Evolutionary conservation across 2,113 vertebrate genomes (phyloP), one percentile per base, ranked within the genome.

Genomic region (Capreolus pygargus): DNA sequence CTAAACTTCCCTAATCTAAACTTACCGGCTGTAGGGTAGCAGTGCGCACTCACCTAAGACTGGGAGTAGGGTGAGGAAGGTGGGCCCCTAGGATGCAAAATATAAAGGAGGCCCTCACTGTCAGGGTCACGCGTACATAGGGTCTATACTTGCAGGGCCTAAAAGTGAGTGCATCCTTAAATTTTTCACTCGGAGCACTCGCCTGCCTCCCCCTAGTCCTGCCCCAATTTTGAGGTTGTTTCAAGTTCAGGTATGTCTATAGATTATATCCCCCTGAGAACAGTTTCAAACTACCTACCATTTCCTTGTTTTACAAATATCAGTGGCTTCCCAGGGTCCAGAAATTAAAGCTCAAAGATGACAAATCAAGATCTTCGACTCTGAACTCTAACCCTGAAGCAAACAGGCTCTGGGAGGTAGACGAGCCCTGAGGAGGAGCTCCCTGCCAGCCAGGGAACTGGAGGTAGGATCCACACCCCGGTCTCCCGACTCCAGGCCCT

Each of bases 211-310:
- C 36, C 19, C 67, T 74, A 23, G n/a, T 13, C 67, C 36, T 39
- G 67, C 36, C 67, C 67, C 21, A 39, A 13, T 39, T 74, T 25
- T 74, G 36, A 74, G n/a, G 67, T 11, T 76, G 19, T 19, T 76
- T 88, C 27, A 23, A 7, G 39, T 88, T 79, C 50, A 19, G 23
- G 19, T 17, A 47, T 1, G 33, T 43, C 43, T 85, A 91, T 21
- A 86, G 43, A 90, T 33, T 89, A 50, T 74, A 57, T 33, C 7
- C 30, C 19, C 30, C 36, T 11, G 27, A 86, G 87, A 67, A 36
- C 43, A 78, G 28, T 86, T 95, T 84, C 85, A 60, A 58, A 94
- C 60, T 58, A 39, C 55, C n/a, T 60, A 83, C 47, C 55, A 89
- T 82, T 64, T 33, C 10, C 33, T 82, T 14, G 13, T 57, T 96